phyloP scores from a whole-genome alignment of 2,113 vertebrate species.

The Myotis yumanensis region DNA sequence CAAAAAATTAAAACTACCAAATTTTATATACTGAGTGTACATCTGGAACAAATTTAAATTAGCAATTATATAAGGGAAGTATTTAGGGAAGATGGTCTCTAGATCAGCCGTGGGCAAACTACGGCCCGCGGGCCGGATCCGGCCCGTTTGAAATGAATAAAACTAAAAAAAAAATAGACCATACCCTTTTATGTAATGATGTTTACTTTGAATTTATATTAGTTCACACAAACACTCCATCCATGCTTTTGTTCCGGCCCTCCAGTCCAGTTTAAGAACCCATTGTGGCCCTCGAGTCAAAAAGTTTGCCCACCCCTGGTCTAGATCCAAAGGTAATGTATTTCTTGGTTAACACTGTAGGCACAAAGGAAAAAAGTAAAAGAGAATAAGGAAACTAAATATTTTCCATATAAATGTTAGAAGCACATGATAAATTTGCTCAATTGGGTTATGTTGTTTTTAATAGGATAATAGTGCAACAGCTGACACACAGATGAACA shows the following conservation, averaged over 20 bases:
- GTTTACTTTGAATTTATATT: no score
- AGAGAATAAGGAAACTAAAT: background rate
- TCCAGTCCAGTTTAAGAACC: no score
- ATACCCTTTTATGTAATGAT: no score
- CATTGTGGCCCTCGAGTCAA: no score
- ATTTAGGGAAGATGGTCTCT: background rate
- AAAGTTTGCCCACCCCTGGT: no score
- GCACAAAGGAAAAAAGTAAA: background rate
- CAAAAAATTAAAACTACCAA: slow-evolving; percentile 10
- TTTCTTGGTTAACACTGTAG: slow-evolving; percentile 24
- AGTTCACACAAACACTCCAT: no score
- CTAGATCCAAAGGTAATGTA: background rate
- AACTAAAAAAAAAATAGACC: no score
- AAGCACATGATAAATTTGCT: background rate
- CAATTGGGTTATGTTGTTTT: background rate
- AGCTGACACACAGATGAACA: background rate
- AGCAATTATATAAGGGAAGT: background rate
- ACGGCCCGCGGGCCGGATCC: no score
- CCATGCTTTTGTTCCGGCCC: no score
- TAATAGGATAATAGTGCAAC: background rate
- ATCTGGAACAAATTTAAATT: slow-evolving; percentile 57
- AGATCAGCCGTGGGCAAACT: no score
- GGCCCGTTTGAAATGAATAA: no score
- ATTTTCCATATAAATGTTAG: background rate
- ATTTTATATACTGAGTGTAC: background rate